Evolutionary conservation across 92 coral and sea anemone species (phyloP).

Genomic region (Metridium senile): DNA sequence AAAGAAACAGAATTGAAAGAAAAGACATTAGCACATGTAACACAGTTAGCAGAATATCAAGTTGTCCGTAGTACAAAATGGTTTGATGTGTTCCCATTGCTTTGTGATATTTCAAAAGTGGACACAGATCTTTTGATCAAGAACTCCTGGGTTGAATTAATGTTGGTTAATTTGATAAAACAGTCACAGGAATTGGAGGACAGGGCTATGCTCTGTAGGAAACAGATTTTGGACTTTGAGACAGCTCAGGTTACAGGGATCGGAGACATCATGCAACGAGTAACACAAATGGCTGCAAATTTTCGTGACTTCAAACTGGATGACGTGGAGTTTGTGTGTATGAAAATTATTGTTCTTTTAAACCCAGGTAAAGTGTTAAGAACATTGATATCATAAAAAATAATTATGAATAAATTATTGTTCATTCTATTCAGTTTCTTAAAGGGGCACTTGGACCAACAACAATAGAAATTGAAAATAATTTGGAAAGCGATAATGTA

Average conservation of each 20-base stretch:
- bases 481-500: too few relatives aligned
- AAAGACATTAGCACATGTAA: constrained; percentile 82
- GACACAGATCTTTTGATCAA: constrained; percentile 66
- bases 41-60: constrained; percentile 85
- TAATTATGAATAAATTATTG: too few relatives aligned
- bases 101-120: constrained; percentile 41
- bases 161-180: constrained; percentile 79
- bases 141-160: constrained; percentile 88
- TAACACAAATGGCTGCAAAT: constrained; percentile 87
- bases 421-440: too few relatives aligned
- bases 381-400: not conserved
- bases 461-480: too few relatives aligned
- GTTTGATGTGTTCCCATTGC: constrained; percentile 72
- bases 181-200: constrained; percentile 63
- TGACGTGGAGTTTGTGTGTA: constrained; percentile 88
- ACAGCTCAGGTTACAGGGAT: constrained; percentile 89
- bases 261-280: constrained; percentile 92
- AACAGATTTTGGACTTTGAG: constrained; percentile 77
- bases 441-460: too few relatives aligned
- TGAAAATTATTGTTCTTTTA: constrained; percentile 81
- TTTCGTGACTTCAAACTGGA: constrained; percentile 85
- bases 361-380: constrained; percentile 76
- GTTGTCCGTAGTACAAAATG: constrained; percentile 67
- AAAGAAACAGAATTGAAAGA: constrained; percentile 61
- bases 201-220: constrained; percentile 71